Conservation (phyloP, 2,888 invertebrate species). For the Thalpophila matura region DNA sequence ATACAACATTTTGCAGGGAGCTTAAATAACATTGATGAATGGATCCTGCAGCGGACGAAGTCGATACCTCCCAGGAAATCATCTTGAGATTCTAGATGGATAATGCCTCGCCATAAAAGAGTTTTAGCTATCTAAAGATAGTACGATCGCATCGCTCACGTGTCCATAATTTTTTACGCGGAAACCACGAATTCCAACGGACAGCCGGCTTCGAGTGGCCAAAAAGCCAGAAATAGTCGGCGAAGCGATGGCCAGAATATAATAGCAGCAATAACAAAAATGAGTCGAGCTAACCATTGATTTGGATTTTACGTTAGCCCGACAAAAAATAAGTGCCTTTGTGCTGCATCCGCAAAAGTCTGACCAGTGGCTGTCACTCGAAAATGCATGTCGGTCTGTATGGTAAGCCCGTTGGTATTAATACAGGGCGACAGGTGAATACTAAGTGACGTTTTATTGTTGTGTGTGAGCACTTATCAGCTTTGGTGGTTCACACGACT, state of each 20-base stretch:
- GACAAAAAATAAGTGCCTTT: slow-evolving; percentile 85
- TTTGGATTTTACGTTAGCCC: slow-evolving; percentile 85
- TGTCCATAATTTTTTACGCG: slow-evolving; percentile 77
- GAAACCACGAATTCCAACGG: slow-evolving; percentile 71
- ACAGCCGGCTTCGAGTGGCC: slow-evolving; percentile 63
- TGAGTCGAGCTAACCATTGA: slow-evolving; percentile 88
- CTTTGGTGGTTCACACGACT: slow-evolving; percentile 58
- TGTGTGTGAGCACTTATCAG: slow-evolving; percentile 68
- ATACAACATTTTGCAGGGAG: slow-evolving; percentile 31
- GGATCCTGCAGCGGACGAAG: slow-evolving; percentile 33
- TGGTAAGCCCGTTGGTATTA: slow-evolving; percentile 79
- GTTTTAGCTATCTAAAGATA: slow-evolving; percentile 23
- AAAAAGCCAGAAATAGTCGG: slow-evolving; percentile 75
- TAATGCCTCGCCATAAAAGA: slow-evolving; percentile 23
- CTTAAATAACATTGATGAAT: slow-evolving; percentile 55
- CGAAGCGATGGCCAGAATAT: slow-evolving; percentile 76
- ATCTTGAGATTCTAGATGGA: slow-evolving; percentile 20
- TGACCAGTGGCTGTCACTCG: slow-evolving; percentile 79
- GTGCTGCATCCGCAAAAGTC: slow-evolving; percentile 83
- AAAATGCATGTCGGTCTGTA: slow-evolving; percentile 75
- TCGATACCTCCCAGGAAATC: slow-evolving; percentile 56
- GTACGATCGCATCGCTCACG: slow-evolving; percentile 66
- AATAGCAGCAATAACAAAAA: slow-evolving; percentile 88
- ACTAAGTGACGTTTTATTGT: slow-evolving; percentile 82
- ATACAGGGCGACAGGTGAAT: slow-evolving; percentile 83